Percentiles rank a stretch among this genome's conserved stretches.
These are phyloP conservation scores for Pogonocichla stellata DNA, from an alignment of 2,113 vertebrate genomes.

Conservation along the genomic window DNA sequence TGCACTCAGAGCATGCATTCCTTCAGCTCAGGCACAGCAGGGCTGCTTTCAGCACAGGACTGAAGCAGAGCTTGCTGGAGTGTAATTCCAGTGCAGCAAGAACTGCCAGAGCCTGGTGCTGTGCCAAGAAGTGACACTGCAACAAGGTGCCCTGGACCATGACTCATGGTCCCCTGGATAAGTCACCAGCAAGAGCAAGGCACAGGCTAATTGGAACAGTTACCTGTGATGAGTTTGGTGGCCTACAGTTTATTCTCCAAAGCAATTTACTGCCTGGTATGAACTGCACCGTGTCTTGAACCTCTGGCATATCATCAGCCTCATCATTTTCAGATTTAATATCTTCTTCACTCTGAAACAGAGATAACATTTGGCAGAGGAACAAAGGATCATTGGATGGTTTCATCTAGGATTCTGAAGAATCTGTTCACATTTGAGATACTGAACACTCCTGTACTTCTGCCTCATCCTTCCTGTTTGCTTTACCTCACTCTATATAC, in stretches of 20 bases:
- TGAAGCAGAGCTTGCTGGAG: not conserved
- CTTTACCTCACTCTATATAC: not conserved
- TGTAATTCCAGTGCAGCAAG: not conserved
- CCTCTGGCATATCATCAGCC: conserved; percentile 88
- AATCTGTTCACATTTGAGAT: not conserved
- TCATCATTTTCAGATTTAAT: conserved; percentile 79
- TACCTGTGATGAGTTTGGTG: conserved; percentile 88
- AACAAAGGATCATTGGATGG: not conserved
- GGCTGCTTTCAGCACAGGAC: not conserved
- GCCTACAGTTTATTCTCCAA: conserved; percentile 92
- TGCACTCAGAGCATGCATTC: not conserved
- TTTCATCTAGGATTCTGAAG: not conserved
- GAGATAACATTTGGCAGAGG: not conserved
- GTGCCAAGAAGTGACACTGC: not conserved
- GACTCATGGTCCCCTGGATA: not conserved
- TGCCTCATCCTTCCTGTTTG: not conserved
- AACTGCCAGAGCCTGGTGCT: not conserved
- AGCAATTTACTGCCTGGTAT: conserved; percentile 93
- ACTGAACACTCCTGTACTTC: not conserved
- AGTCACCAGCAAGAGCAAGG: not conserved
- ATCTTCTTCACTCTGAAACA: conserved; percentile 75
- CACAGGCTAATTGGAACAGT: not conserved
- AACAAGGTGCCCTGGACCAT: not conserved
- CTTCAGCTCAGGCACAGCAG: not conserved
- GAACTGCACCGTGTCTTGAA: conserved; percentile 90